Evolutionary conservation across 2,888 invertebrate genomes (phyloP).

Genomic region (Amphiduros pacificus): DNA sequence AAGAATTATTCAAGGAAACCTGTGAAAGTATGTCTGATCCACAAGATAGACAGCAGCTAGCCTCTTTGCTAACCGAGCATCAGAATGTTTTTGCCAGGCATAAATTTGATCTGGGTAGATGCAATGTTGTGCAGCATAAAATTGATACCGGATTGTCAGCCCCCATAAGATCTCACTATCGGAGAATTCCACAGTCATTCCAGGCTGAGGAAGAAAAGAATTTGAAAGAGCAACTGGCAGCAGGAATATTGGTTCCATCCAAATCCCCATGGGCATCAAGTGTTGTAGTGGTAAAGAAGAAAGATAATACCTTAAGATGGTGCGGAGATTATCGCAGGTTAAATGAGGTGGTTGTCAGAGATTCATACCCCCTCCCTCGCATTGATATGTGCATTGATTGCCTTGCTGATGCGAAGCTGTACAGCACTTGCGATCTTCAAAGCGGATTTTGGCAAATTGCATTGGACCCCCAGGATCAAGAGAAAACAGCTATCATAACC

Average conservation of each 20-base stretch:
- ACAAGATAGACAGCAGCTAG: too few relatives aligned
- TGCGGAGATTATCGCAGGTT: neutral
- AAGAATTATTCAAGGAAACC: too few relatives aligned
- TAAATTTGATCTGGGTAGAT: neutral
- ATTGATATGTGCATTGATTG: neutral
- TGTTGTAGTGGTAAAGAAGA: neutral
- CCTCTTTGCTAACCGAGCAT: neutral
- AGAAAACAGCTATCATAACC: neutral
- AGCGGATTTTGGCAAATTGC: constrained; percentile 6
- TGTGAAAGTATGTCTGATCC: too few relatives aligned
- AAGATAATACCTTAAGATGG: neutral
- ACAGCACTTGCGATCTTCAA: neutral
- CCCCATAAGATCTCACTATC: neutral
- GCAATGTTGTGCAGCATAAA: neutral
- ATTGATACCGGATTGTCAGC: neutral
- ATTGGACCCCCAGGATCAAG: neutral
- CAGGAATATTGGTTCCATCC: neutral
- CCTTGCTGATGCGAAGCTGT: neutral
- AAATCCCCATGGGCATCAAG: neutral
- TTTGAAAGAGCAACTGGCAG: neutral
- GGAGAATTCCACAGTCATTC: neutral
- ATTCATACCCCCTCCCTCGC: neutral
- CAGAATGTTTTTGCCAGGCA: neutral
- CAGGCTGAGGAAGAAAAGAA: neutral
- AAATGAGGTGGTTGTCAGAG: neutral